phyloP scores from a whole-genome alignment of 2,113 vertebrate genomes.

The Sclerurus mexicanus region DNA sequence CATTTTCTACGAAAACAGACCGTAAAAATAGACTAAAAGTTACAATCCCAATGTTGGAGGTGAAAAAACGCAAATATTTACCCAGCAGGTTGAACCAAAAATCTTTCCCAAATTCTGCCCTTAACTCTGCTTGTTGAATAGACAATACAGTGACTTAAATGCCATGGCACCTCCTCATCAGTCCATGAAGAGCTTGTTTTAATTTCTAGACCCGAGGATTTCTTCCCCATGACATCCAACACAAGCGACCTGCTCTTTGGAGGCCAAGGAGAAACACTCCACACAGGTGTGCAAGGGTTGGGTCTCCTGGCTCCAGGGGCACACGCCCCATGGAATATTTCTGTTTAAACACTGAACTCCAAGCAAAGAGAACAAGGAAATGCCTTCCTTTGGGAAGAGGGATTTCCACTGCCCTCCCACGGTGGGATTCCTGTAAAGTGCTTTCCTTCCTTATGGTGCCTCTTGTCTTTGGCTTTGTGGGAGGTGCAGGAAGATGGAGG shows the following conservation, averaged over 20 bases:
- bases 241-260: not conserved
- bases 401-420: not conserved
- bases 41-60: not conserved
- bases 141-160: not conserved
- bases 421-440: not conserved
- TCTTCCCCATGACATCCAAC: not conserved
- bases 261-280: not conserved
- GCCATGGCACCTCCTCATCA: not conserved
- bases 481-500: not conserved
- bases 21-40: not conserved
- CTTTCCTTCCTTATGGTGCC: not conserved
- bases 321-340: not conserved
- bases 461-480: not conserved
- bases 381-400: not conserved
- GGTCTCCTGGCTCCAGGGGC: not conserved
- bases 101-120: not conserved
- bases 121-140: not conserved
- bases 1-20: not conserved
- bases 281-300: not conserved
- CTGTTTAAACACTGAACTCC: not conserved
- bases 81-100: not conserved
- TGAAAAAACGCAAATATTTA: not conserved
- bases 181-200: not conserved
- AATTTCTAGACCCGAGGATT: not conserved
- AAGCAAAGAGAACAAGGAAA: not conserved